Base-by-base conservation (phyloP, 2,797 vertebrate species). In the Glossophaga mutica region DNA sequence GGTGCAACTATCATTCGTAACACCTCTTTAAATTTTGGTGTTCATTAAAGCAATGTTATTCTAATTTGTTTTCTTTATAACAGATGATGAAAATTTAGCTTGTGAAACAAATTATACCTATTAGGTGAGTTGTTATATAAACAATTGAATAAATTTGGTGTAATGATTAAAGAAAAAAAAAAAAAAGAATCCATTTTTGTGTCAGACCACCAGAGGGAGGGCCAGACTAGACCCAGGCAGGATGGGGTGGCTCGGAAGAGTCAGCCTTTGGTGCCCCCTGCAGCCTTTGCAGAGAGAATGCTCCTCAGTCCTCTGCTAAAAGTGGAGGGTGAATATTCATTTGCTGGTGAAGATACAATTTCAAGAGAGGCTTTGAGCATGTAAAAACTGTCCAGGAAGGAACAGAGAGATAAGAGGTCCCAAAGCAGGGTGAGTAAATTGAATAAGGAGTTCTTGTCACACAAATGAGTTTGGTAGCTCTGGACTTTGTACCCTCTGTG, bases 11-110 rank as follows among this genome's bases (percentile, higher is more conserved):
- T 81, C 48, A 82, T n/a, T n/a, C 82, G 59, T 65, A 79, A 81
- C 32, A 16, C 65, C 37, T 12, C 34, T 73, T 94, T 76, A 92
- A 94, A 92, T 83, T 87, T 81, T 68, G 32, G 34, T 88, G 10
- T 85, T 77, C 29, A 81, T 90, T 92, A 82, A 95, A 87, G 1
- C 52, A 79, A 62, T 50, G 39, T 24, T 77, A 85, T 82, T 73
- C 59, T 90, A 70, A 77, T 42, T 91, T 88, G 48, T 81, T 91
- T 85, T 71, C 9, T 84, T 81, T 39, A 85, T 37, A 93, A 55
- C 37, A 94, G 88, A 94, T 50, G 9, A 79, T 70, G 79, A 90
- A 83, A 97, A 96, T 37, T 68, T 14, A 59, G 46, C 32, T 93
- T 79, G 70, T 18, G 46, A 84, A 70, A n/a, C 70, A 91, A 96